Conservation (phyloP, 2,888 invertebrate species). For the Schizaphis graminum region DNA sequence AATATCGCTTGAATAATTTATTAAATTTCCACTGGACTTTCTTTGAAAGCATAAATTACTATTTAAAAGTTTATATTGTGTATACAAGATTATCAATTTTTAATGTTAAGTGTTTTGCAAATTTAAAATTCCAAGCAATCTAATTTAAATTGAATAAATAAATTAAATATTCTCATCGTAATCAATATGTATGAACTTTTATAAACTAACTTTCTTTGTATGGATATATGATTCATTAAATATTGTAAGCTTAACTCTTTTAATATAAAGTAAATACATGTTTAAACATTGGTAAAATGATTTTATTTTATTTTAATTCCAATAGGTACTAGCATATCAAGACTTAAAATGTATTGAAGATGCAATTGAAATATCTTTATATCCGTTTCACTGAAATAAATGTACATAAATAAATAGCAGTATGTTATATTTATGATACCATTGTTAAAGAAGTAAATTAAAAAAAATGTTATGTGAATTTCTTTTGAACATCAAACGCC, state of each 20-base stretch:
- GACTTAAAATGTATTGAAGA: background rate
- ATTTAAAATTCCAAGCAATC: background rate
- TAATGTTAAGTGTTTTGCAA: constrained; percentile 2
- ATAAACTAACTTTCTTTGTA: background rate
- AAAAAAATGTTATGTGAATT: background rate
- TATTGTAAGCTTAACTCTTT: background rate
- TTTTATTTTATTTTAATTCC: background rate
- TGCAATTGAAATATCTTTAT: background rate
- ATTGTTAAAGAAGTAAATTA: background rate
- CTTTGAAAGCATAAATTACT: background rate
- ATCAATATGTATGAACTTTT: constrained; percentile 9
- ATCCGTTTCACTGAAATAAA: background rate
- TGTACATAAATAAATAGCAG: background rate
- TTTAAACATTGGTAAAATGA: background rate
- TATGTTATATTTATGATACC: background rate
- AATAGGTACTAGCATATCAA: background rate
- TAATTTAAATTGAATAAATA: background rate
- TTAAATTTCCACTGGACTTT: background rate
- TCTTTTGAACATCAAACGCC: background rate
- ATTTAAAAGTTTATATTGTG: background rate
- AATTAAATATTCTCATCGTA: background rate
- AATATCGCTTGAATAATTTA: background rate
- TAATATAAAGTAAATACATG: background rate
- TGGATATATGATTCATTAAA: background rate
- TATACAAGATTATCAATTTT: background rate